Conservation (phyloP, 2,113 vertebrate species). For the Corythornis madagascariensis region DNA sequence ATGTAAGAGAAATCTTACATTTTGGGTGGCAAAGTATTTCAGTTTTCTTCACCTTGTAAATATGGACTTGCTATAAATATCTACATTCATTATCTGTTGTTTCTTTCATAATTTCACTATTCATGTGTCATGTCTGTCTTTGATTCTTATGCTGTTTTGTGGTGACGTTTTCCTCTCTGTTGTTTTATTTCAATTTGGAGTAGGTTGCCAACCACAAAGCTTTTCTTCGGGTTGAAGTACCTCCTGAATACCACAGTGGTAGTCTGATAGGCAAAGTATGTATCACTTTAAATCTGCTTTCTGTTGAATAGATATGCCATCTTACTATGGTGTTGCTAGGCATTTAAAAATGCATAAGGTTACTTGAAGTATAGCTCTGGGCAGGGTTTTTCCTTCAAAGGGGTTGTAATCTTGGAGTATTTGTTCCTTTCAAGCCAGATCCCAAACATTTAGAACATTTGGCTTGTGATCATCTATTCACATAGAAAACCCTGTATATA, state of each 20-base stretch:
- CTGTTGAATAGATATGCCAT: background rate
- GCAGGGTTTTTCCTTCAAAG: background rate
- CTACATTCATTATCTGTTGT: conserved; percentile 1
- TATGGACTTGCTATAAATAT: background rate
- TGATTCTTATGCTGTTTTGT: conserved; percentile 6
- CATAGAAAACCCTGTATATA: background rate
- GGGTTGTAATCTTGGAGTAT: background rate
- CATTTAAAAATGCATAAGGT: background rate
- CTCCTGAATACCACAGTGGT: conserved; percentile 85
- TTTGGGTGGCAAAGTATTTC: background rate
- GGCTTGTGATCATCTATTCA: background rate
- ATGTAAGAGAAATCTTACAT: background rate
- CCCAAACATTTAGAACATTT: background rate
- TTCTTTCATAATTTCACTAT: conserved; percentile 50
- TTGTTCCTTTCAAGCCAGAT: background rate
- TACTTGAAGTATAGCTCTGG: background rate
- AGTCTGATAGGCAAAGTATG: conserved; percentile 86
- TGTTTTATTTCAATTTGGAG: conserved; percentile 69
- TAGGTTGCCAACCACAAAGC: conserved; percentile 73
- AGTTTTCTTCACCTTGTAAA: background rate
- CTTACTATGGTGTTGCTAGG: background rate
- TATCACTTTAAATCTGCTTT: conserved; percentile 55
- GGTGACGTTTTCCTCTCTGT: conserved; percentile 43
- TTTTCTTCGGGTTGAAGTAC: conserved; percentile 83
- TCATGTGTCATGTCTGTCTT: conserved; percentile 30